phyloP scores from a whole-genome alignment of 2,888 invertebrate species.

The Morpho achilles region DNA sequence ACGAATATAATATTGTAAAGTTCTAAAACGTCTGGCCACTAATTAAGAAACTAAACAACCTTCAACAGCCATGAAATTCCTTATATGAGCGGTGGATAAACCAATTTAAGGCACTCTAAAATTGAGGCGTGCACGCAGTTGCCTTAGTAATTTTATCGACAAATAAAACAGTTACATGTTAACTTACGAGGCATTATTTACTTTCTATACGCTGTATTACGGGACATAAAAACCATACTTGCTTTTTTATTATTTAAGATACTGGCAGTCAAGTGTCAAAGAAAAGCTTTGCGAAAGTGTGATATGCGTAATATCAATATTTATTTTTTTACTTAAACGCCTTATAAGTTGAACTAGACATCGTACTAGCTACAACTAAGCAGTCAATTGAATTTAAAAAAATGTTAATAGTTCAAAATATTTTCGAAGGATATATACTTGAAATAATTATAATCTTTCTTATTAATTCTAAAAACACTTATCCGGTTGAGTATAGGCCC shows the following conservation, averaged over 20 bases:
- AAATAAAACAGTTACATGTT: conserved; percentile 57
- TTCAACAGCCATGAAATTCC: conserved; percentile 72
- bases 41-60: conserved; percentile 71
- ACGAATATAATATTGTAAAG: conserved; percentile 54
- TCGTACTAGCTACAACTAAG: no score
- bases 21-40: conserved; percentile 52
- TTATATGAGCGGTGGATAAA: conserved; percentile 62
- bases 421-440: no score
- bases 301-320: neutral
- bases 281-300: neutral
- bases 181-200: conserved; percentile 28
- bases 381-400: no score
- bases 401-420: no score
- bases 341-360: no score
- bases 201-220: conserved; percentile 5
- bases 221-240: conserved; percentile 4
- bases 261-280: neutral
- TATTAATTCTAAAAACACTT: no score
- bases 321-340: no score
- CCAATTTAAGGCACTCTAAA: conserved; percentile 64
- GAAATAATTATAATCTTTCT: no score
- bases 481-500: no score
- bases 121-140: conserved; percentile 45
- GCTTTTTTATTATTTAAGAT: conserved; percentile 3
- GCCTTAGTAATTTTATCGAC: conserved; percentile 59